Conservation (phyloP, 2,888 invertebrate genomes). For the Cactoblastis cactorum region DNA sequence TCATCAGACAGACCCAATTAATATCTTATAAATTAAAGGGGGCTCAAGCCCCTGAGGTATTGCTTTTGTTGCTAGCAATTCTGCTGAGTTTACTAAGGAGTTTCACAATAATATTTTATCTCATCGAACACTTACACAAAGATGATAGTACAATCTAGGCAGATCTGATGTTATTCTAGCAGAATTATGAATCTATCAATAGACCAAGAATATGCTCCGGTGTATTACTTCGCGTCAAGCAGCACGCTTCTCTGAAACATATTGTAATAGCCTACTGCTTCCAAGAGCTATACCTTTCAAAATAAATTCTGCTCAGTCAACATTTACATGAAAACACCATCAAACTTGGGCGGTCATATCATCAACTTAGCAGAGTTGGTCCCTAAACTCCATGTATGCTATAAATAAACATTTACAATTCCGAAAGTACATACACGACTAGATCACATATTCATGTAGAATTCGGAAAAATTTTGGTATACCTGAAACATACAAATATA, state of each 20-base stretch:
- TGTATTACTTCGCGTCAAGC: slow-evolving; percentile 63
- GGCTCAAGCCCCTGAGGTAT: slow-evolving; percentile 69
- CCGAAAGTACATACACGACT: slow-evolving; percentile 79
- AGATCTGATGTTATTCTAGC: slow-evolving; percentile 71
- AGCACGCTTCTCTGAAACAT: slow-evolving; percentile 74
- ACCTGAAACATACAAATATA: slow-evolving; percentile 67
- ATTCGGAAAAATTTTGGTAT: slow-evolving; percentile 78
- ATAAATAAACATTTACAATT: slow-evolving; percentile 74
- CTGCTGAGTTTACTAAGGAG: slow-evolving; percentile 32
- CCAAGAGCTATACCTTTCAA: slow-evolving; percentile 58
- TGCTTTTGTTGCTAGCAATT: slow-evolving; percentile 46
- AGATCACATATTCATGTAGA: slow-evolving; percentile 79
- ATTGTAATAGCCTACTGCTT: slow-evolving; percentile 70
- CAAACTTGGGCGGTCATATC: slow-evolving; percentile 37
- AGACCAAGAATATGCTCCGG: slow-evolving; percentile 58
- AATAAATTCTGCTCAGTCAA: slow-evolving; percentile 45
- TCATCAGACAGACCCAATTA: slow-evolving; percentile 48
- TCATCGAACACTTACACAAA: slow-evolving; percentile 49
- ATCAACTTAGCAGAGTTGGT: slow-evolving; percentile 71
- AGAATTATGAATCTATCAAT: slow-evolving; percentile 44
- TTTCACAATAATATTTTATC: slow-evolving; percentile 41
- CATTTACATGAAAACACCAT: slow-evolving; percentile 29
- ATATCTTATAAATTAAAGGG: slow-evolving; percentile 57
- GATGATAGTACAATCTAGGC: slow-evolving; percentile 57
- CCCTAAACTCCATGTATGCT: slow-evolving; percentile 70